Base-by-base conservation (phyloP, 1,140 invertebrate species). In the Calosoma granatense region DNA sequence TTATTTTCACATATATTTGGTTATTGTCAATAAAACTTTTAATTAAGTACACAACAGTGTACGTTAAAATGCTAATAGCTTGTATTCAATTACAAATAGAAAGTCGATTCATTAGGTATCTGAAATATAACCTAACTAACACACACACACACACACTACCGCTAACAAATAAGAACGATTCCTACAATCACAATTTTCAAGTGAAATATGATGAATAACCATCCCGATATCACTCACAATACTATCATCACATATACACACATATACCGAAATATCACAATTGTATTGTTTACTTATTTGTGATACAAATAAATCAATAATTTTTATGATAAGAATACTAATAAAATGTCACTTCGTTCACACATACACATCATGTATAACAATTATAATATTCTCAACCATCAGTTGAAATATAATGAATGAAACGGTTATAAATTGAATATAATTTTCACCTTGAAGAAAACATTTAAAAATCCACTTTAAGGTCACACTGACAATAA, bases 291-390 rank as follows among this genome's bases (percentile, higher is more conserved):
- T 47, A 9, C 41, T 30, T 30, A 30, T 6, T 30, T 4, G 6
- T 30, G 26, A 30, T 30, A 30, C 9, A 47, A 47, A 47, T 47
- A 47, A 47, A 47, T 47, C 41, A 47, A 47, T 47, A 47, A 30
- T 30, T 30, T 47, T 12, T 4, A 4, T 53, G 21, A 53, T 53
- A 53, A 4, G 43, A 51, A 6, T 15, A 14, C 17, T 11, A 51
- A 11, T 51, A 51, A 51, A 51, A 51, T 51, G 19, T 15, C 11
- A 53, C 21, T 53, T 53, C 6, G 2, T 21, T 20, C 4, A 4
- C 11, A 21, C 20, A 2, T 53, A 11, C 12, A 22, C 11, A 53
- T 11, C 12, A 17, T 47, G 15, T 47, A 12, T 47, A 11, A 47
- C 4, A 30, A 30, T 30, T 6, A 30, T 30, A n/a, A n/a, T n/a